Conservation (phyloP, 2,797 vertebrate species). For the Alca torda region DNA sequence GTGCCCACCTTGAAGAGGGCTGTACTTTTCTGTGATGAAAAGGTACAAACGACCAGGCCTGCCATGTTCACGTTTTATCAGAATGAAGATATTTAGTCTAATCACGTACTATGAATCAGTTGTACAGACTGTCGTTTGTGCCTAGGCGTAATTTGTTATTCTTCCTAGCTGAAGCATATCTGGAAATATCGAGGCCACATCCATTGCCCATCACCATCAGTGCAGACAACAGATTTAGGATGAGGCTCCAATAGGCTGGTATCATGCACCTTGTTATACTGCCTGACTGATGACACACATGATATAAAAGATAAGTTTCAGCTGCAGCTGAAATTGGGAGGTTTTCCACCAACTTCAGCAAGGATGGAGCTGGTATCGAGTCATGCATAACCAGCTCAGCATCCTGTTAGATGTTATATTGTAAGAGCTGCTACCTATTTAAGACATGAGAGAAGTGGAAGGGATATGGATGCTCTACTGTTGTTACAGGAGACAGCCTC, state of each 20-base stretch:
- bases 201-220: background rate
- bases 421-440: background rate
- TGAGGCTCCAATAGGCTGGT: background rate
- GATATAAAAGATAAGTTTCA: background rate
- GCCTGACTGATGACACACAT: background rate
- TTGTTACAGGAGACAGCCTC: background rate
- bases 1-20: background rate
- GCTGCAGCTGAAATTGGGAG: background rate
- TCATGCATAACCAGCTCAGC: background rate
- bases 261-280: background rate
- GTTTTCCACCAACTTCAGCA: background rate
- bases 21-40: background rate
- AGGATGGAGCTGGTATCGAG: background rate
- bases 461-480: background rate
- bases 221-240: background rate
- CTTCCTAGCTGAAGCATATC: background rate
- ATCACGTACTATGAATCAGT: background rate
- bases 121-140: background rate
- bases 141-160: background rate
- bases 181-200: background rate
- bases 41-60: background rate
- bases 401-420: background rate
- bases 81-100: background rate
- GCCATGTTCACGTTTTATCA: background rate
- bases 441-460: background rate